A percentile compares a stretch with the other conserved stretches of the same genome.
Evolutionary conservation across 2,888 invertebrate species (phyloP).

Genomic region (Chrysotoxum bicinctum): DNA sequence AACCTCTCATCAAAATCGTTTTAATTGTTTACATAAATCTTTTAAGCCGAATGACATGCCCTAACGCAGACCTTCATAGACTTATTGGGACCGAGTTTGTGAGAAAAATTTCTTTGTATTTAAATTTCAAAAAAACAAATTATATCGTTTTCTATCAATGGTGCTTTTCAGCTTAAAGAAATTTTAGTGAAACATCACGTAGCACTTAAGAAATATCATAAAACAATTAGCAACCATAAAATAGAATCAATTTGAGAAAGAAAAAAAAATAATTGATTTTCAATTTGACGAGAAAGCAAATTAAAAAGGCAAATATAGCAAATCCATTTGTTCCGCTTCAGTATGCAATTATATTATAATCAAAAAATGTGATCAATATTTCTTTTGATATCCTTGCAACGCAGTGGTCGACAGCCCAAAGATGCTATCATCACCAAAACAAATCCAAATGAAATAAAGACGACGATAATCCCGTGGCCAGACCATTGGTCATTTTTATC

Average conservation of each 20-base stretch:
- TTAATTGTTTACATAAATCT: constrained; percentile 2
- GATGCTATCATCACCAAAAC: constrained; percentile 9
- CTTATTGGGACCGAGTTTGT: neutral
- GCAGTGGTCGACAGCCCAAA: neutral
- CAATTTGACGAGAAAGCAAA: constrained; percentile 26
- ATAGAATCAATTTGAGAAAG: neutral
- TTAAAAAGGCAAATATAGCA: constrained; percentile 15
- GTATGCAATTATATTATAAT: constrained; percentile 6
- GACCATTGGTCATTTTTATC: constrained; percentile 33
- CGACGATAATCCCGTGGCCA: constrained; percentile 50
- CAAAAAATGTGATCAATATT: neutral
- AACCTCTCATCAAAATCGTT: neutral
- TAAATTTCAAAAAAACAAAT: neutral
- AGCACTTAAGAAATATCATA: constrained; percentile 6
- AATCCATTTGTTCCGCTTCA: constrained; percentile 24
- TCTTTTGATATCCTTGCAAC: neutral
- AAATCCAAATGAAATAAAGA: neutral
- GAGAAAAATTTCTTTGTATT: neutral
- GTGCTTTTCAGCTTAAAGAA: neutral
- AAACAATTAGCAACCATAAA: constrained; percentile 2
- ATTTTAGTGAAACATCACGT: neutral
- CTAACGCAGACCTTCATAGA: neutral
- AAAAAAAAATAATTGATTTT: neutral
- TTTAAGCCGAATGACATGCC: neutral
- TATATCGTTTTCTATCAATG: neutral